A percentile compares a stretch with the other conserved stretches of the same genome.
These are phyloP conservation scores for Laspeyria flexula DNA, from an alignment of 2,888 invertebrate genomes.

Conservation along the genomic window DNA sequence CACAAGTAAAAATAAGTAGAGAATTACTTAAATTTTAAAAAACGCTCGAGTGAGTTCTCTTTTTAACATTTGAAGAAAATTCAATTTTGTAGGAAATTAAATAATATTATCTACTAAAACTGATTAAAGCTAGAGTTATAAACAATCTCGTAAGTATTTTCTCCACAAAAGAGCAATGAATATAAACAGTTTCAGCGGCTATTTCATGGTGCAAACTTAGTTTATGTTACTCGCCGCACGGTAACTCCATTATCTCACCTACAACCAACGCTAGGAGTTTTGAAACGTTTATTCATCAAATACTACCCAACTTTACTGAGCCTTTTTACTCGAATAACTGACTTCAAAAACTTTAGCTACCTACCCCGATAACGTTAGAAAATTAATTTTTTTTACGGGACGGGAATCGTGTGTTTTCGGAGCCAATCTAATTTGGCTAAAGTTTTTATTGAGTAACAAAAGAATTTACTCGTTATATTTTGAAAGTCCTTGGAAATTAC, in stretches of 20 bases:
- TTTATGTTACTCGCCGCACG: constrained; percentile 40
- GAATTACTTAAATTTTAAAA: constrained; percentile 4
- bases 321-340: constrained; percentile 27
- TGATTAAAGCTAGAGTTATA: not conserved
- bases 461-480: constrained; percentile 2
- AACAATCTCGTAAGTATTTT: constrained; percentile 13
- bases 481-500: not conserved
- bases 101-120: too few relatives aligned
- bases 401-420: constrained; percentile 3
- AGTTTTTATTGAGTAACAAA: constrained; percentile 4
- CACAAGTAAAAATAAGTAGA: not conserved
- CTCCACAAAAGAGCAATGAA: constrained; percentile 31
- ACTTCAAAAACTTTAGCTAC: constrained; percentile 19
- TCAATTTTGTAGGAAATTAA: not conserved
- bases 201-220: constrained; percentile 47
- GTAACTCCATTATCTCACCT: constrained; percentile 54
- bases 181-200: constrained; percentile 52
- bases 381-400: constrained; percentile 13
- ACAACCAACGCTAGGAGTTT: constrained; percentile 30
- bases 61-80: not conserved
- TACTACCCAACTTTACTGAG: constrained; percentile 9
- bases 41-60: not conserved
- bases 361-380: constrained; percentile 14
- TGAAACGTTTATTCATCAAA: constrained; percentile 24
- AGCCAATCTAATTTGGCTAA: constrained; percentile 5